Evolutionary conservation across 2,888 invertebrate species (phyloP).

Genomic region (Acanthopleura granulata): DNA sequence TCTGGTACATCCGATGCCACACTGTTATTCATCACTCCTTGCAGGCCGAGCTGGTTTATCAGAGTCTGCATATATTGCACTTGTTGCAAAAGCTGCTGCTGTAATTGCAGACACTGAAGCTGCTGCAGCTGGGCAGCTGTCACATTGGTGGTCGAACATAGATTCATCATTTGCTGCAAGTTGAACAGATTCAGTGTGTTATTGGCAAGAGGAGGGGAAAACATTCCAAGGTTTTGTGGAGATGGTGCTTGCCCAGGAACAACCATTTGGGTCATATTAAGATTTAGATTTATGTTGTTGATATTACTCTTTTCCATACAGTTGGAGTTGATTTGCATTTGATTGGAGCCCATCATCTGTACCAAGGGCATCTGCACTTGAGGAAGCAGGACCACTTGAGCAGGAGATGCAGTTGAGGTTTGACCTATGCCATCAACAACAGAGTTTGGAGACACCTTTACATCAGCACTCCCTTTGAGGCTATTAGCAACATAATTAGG

Average conservation of each 20-base stretch:
- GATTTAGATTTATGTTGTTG: conserved; percentile 15
- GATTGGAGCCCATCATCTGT: conserved; percentile 37
- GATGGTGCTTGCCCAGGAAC: conserved; percentile 21
- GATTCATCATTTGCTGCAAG: conserved; percentile 47
- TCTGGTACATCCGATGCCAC: not conserved
- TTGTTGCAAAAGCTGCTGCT: conserved; percentile 55
- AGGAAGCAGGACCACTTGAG: conserved; percentile 38
- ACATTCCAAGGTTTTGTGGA: conserved; percentile 6
- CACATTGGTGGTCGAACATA: conserved; percentile 39
- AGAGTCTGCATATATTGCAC: conserved; percentile 54
- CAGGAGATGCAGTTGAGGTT: not conserved
- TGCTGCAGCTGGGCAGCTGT: conserved; percentile 55
- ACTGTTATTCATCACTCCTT: conserved; percentile 25
- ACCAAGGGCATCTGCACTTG: conserved; percentile 42
- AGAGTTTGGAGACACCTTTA: not conserved
- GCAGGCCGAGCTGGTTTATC: conserved; percentile 47
- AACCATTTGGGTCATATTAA: conserved; percentile 21
- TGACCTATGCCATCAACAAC: not conserved
- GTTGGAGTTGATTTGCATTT: conserved; percentile 20
- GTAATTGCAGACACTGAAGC: conserved; percentile 52
- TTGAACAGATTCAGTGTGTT: conserved; percentile 41
- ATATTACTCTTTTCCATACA: conserved; percentile 14
- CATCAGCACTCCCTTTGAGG: not conserved
- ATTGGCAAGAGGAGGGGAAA: conserved; percentile 24
- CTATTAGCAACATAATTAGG: not conserved